Base-by-base conservation (phyloP, 2,888 invertebrate genomes). In the Drosophila kokeensis region DNA sequence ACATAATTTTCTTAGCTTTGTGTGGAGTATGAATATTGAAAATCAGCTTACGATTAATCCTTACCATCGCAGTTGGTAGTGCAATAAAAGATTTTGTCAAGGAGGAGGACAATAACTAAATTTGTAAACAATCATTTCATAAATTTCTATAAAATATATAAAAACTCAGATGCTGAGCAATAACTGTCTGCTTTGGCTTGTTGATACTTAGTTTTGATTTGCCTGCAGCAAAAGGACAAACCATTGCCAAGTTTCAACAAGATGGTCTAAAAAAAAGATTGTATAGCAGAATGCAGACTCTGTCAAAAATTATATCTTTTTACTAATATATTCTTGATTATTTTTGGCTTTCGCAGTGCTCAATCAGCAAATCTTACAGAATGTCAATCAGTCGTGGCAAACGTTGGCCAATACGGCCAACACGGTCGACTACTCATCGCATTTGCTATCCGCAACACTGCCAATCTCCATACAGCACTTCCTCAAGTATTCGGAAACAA, bases 401-500 rank as follows among this genome's bases (percentile, higher is more conserved):
- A 93, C 92, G 61, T 86, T 93, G 88, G 93, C 93, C 78, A 93
- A 93, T 64, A 93, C 93, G 65, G 93, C 93, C 82, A 93, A 93
- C 76, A 93, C 93, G 40, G 93, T 93, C 70, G 93, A 93, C 73
- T 93, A 93, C 75, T 93, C 93, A 86, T 93, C 93, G 48, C 93
- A 93, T 91, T 90, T 93, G 87, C 87, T 93, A 77, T 93, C 93
- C 76, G 93, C 93, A 85, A 93, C 93, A 90, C 92, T 93, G 91
- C 93, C 93, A 91, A 93, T 93, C 79, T 93, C 93, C 70, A 92
- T 93, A 89, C 93, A 93, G 83, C 93, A 93, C 91, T 93, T 93
- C 91, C 92, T 93, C 65, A 93, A 93, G 91, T 93, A 93, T 86
- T 93, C 93, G 77, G 93, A 93, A 91, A 93, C 93, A 82, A 93